Base-by-base conservation (phyloP, 2,113 vertebrate species). In the Triplophysa rosa region DNA sequence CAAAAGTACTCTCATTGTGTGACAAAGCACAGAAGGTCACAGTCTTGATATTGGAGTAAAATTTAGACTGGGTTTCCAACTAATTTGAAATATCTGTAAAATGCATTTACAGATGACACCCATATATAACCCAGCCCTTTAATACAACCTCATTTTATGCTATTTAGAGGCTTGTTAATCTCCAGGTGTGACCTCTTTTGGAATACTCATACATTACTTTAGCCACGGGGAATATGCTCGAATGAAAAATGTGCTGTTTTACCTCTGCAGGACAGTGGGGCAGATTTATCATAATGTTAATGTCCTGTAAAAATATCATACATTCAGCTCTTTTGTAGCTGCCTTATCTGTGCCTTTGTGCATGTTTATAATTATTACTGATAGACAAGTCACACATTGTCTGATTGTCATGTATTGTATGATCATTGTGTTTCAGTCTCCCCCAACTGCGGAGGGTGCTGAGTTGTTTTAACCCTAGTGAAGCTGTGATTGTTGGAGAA, bases 401-500 rank as follows among this genome's bases (percentile, higher is more conserved):
- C 33, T 37, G 33, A 37, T 37, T 52, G 13, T 17, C 16, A 45
- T 11, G 42, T 14, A 63, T n/a, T 11, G 26, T 26, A 19, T 21
- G 77, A 21, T 58, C 42, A 17, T 12, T 71, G 42, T 61, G 21
- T 62, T 40, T 0, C 0, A 98, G 96, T 87, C 91, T 98, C 71
- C 89, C 92, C 74, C 92, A 96, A 83, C 91, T 98, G 19, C 92
- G 73, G 73, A 93, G 82, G 47, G 82, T 98, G 81, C 93, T 98
- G 69, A 93, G 93, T 76, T 98, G 97, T 86, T 98, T 97, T 6
- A 84, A 95, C 65, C 87, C 95, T 17, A 87, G 76, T 1, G 95
- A 96, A 14, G 85, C 95, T 0, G 89, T 98, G 49, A 93, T 92
- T 78, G 92, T 98, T 56, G 96, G 97, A 71, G 96, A 98, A 77